Conservation (phyloP, 2,797 vertebrate genomes). For the Galago senegalensis region DNA sequence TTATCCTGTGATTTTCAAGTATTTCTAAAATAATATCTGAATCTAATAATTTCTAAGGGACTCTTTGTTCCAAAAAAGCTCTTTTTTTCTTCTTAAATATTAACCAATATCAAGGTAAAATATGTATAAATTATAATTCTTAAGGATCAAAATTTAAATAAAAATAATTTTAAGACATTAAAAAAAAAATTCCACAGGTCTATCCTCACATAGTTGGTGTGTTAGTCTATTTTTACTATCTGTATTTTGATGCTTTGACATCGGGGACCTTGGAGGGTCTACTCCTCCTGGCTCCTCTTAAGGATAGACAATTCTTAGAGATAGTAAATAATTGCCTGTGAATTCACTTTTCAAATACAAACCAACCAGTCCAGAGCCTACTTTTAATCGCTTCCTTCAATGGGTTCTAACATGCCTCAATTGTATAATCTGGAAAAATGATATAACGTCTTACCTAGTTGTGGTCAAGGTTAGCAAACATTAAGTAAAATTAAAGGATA, state of each 20-base stretch:
- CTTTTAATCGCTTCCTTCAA: background rate
- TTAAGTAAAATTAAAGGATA: background rate
- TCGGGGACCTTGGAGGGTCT: background rate
- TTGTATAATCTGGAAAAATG: background rate
- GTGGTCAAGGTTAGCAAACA: background rate
- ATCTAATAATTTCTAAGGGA: background rate
- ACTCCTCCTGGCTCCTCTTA: background rate
- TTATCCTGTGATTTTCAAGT: background rate
- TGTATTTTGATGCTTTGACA: background rate
- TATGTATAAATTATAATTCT: background rate
- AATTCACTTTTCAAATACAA: background rate
- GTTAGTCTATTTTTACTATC: background rate
- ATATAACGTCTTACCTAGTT: background rate
- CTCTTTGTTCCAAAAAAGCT: constrained; percentile 1
- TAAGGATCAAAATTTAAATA: background rate
- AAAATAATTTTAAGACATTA: background rate
- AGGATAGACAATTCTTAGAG: background rate
- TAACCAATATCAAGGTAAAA: constrained; percentile 3
- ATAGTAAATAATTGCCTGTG: background rate
- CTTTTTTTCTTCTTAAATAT: background rate
- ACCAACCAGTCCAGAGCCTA: background rate
- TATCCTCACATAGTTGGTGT: background rate
- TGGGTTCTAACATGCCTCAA: background rate
- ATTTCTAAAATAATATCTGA: background rate
- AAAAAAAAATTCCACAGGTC: background rate